Evolutionary conservation across 2,888 invertebrate species (phyloP).

Genomic region (Oscheius sp.): DNA sequence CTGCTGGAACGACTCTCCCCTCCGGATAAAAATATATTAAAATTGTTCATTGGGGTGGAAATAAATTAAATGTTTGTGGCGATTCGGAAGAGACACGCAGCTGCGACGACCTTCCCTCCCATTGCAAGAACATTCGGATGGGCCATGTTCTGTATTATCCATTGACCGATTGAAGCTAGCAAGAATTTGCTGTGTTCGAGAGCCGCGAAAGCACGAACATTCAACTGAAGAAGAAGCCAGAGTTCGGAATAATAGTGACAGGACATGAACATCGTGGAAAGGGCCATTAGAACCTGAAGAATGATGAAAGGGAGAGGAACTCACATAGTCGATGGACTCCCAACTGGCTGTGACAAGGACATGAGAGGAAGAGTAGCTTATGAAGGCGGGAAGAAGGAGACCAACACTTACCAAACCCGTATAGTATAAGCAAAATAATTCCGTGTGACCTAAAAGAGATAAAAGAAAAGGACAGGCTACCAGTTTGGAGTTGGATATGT

Average conservation of each 20-base stretch:
- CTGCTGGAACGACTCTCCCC: neutral
- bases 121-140: conserved; percentile 49
- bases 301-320: conserved; percentile 18
- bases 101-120: conserved; percentile 43
- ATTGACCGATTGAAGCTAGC: conserved; percentile 56
- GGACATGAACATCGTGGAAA: conserved; percentile 65
- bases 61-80: conserved; percentile 11
- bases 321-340: conserved; percentile 69
- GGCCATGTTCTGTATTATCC: conserved; percentile 61
- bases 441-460: conserved; percentile 36
- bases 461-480: neutral
- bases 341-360: conserved; percentile 67
- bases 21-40: neutral
- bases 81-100: conserved; percentile 39
- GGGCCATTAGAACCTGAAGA: conserved; percentile 59
- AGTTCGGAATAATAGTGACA: conserved; percentile 64
- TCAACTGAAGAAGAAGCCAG: conserved; percentile 50
- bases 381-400: conserved; percentile 55
- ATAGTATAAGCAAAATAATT: conserved; percentile 41
- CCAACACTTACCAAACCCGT: conserved; percentile 34
- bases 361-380: conserved; percentile 50
- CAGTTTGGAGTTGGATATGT: conserved; percentile 21
- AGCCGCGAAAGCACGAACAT: conserved; percentile 32
- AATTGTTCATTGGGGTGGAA: neutral
- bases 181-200: conserved; percentile 43